Conservation (phyloP, 2,888 invertebrate species). For the Acanthosepion pharaonis region DNA sequence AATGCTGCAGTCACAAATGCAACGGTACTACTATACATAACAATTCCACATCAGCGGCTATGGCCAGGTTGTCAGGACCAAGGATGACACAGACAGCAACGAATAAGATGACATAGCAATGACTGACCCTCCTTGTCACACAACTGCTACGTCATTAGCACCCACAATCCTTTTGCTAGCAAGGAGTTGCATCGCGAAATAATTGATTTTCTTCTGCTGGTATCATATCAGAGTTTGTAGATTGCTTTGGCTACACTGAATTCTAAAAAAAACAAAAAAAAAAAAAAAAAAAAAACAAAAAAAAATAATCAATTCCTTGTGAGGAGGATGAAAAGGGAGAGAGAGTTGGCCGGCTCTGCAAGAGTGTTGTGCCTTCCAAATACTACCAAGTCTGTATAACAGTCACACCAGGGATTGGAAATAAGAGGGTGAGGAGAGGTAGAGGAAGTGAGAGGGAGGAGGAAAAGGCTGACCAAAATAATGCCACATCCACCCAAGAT, state of each 20-base stretch:
- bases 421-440: background rate
- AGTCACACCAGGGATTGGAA: background rate
- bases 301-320: slow-evolving; percentile 2
- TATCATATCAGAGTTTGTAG: slow-evolving; percentile 39
- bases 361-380: background rate
- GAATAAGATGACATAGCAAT: slow-evolving; percentile 8
- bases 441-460: background rate
- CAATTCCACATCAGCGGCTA: background rate
- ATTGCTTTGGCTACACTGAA: slow-evolving; percentile 41
- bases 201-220: slow-evolving; percentile 40
- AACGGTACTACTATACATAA: background rate
- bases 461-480: slow-evolving; percentile 20
- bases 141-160: slow-evolving; percentile 35
- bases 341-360: background rate
- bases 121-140: background rate
- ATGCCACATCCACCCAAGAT: background rate
- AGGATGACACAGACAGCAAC: slow-evolving; percentile 17
- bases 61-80: slow-evolving; percentile 38
- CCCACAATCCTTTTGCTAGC: slow-evolving; percentile 17
- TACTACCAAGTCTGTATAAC: background rate
- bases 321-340: background rate
- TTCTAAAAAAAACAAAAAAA: background rate
- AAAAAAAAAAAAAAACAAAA: background rate
- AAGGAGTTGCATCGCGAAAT: background rate
- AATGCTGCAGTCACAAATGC: background rate